Evolutionary conservation across 2,113 vertebrate genomes (phyloP).

Genomic region (Falco punctatus): DNA sequence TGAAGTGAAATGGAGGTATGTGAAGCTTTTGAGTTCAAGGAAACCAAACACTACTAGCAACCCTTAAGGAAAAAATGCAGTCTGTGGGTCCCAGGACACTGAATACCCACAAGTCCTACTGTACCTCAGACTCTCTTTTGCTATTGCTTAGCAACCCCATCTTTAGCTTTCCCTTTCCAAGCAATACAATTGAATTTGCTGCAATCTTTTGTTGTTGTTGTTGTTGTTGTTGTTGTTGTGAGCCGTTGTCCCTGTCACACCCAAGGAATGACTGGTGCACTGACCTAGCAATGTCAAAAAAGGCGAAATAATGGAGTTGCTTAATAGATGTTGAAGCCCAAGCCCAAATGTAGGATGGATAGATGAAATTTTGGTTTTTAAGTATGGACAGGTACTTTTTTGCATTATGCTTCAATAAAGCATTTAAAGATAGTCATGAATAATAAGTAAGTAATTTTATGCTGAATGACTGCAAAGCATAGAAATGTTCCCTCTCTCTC

Average conservation of each 20-base stretch:
- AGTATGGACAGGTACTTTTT: constrained; percentile 43
- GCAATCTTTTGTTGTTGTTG: background rate
- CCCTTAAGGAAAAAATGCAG: background rate
- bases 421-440: constrained; percentile 66
- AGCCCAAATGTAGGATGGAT: background rate
- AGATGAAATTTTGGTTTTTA: background rate
- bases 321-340: background rate
- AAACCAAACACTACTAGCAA: background rate
- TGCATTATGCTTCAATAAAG: constrained; percentile 64
- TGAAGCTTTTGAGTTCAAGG: background rate
- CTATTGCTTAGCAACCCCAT: background rate
- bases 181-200: background rate
- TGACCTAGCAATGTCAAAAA: background rate
- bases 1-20: background rate
- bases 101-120: background rate
- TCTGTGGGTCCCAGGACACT: background rate
- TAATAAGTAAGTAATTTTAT: constrained; percentile 71
- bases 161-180: background rate
- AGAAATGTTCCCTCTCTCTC: background rate
- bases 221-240: background rate
- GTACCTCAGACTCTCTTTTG: background rate
- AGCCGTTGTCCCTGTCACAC: background rate
- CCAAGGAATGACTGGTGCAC: background rate
- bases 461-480: constrained; percentile 53
- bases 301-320: background rate